Base-by-base conservation (phyloP, 2,888 invertebrate species). In the Notodonta ziczac region DNA sequence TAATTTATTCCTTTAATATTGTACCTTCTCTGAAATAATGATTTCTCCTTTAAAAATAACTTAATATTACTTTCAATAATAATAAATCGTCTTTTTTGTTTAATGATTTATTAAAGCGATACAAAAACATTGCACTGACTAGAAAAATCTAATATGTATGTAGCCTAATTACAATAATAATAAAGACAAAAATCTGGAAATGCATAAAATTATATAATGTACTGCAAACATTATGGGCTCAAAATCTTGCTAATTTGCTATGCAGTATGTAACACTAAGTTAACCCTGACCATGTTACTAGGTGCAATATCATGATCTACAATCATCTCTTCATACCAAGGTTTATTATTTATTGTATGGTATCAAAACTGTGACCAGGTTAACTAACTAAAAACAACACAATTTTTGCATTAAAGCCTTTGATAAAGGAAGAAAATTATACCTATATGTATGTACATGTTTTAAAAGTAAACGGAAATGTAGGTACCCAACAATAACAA, bases 101-200 rank as follows among this genome's bases (percentile, higher is more conserved):
- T 80, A 70, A 86, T 87, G 85, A 88, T 92, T 93, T 92, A 92
- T 89, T 93, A 84, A 89, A 90, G 92, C 90, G 83, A 88, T 92
- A 91, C 82, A 90, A 89, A 89, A 87, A 86, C 79, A 84, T 88
- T 88, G 88, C 88, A 85, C 85, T 93, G 93, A 93, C 93, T 93
- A 93, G 93, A 93, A 86, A 81, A 90, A 90, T 85, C 83, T 73
- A 85, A 86, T 85, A 77, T 67, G 77, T 79, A 80, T 67, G 78
- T 79, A 81, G 80, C 76, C 79, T 84, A 82, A 72, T 76, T 84
- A 82, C 78, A 74, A 73, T 62, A 77, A 73, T 62, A 77, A 74
- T 61, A 74, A 74, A 69, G 74, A 72, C 73, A 73, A 66, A 70
- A 76, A 69, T 73, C 70, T 78, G 77, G 77, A 83, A 86, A 84